These are phyloP conservation scores for Uromys caudimaculatus DNA, from an alignment of 2,797 vertebrate species.

Conservation along the genomic window DNA sequence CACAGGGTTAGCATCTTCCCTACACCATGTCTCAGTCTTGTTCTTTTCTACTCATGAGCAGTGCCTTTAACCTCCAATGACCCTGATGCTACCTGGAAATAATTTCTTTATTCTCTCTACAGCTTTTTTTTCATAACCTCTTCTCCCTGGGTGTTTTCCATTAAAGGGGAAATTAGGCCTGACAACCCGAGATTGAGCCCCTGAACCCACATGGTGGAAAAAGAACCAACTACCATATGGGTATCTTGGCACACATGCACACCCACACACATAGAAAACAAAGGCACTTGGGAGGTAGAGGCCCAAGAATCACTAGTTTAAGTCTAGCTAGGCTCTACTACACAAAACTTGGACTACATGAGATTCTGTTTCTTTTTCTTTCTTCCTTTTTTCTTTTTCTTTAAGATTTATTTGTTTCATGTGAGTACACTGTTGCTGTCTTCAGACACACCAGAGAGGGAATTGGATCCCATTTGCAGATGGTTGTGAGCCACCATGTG, in stretches of 20 bases:
- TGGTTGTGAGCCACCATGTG: background rate
- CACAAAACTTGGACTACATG: background rate
- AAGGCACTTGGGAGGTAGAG: background rate
- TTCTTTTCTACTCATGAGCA: conserved; percentile 12
- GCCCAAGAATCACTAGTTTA: background rate
- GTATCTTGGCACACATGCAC: background rate
- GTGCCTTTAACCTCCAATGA: background rate
- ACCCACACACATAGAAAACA: background rate
- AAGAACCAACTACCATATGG: background rate
- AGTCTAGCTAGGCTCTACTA: background rate
- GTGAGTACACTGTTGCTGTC: background rate
- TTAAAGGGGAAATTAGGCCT: background rate
- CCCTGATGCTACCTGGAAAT: background rate
- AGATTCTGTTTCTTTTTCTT: background rate
- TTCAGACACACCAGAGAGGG: background rate
- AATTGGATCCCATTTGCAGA: background rate
- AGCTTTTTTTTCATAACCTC: conserved; percentile 26
- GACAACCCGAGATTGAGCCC: background rate
- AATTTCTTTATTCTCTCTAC: conserved; percentile 21
- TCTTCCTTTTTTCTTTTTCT: background rate
- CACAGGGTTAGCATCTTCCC: background rate
- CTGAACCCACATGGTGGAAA: background rate
- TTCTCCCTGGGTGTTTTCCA: conserved; percentile 37
- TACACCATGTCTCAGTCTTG: background rate
- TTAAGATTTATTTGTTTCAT: background rate